phyloP scores from a whole-genome alignment of 2,888 invertebrate genomes.

The Margaritifera margaritifera region DNA sequence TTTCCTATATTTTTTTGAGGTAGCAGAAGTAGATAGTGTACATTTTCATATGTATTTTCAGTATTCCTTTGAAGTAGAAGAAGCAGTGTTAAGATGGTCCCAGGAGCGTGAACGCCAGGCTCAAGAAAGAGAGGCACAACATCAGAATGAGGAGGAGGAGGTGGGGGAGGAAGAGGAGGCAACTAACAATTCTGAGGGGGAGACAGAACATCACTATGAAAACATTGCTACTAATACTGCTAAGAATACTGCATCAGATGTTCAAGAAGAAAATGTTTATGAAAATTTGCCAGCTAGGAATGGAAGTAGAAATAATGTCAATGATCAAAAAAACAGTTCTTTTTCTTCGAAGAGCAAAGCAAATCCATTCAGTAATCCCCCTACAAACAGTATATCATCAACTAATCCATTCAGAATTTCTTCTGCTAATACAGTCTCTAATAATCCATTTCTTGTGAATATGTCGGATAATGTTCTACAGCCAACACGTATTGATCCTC shows the following conservation, averaged over 20 bases:
- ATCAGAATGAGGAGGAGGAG: slow-evolving; percentile 17
- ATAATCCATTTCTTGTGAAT: slow-evolving; percentile 38
- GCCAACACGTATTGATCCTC: slow-evolving; percentile 41
- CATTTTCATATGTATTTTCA: slow-evolving; percentile 28
- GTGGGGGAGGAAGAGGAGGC: slow-evolving; percentile 18
- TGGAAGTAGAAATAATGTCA: no score
- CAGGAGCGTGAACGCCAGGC: slow-evolving; percentile 52
- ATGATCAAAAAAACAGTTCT: not conserved
- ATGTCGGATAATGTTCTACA: slow-evolving; percentile 50
- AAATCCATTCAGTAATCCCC: not conserved
- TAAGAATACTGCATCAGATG: no score
- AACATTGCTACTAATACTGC: no score
- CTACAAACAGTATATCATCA: not conserved
- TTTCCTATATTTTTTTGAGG: no score
- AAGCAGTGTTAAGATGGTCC: slow-evolving; percentile 64
- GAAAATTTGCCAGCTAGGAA: no score
- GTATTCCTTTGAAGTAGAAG: slow-evolving; percentile 65
- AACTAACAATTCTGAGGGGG: slow-evolving; percentile 1
- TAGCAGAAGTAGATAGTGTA: no score
- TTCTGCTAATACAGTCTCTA: slow-evolving; percentile 27
- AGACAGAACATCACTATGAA: no score
- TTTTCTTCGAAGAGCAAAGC: not conserved
- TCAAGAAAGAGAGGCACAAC: slow-evolving; percentile 6
- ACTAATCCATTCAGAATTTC: slow-evolving; percentile 6
- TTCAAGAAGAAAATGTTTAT: no score